Evolutionary conservation across 2,888 invertebrate genomes (phyloP), one percentile per base, ranked within the genome.

Genomic region (Chloroclystis v-ata): DNA sequence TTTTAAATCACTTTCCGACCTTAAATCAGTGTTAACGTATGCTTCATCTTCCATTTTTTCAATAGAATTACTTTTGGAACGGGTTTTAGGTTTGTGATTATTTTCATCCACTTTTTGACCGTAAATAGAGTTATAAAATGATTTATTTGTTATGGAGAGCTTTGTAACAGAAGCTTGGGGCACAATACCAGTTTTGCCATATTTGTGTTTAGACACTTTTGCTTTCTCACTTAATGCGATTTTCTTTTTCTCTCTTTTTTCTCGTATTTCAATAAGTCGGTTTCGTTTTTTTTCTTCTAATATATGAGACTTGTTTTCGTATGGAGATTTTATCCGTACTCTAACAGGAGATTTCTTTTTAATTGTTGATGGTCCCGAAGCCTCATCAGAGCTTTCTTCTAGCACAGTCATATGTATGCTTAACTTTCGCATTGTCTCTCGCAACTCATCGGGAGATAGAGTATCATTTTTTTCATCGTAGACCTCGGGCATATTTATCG

Each of bases 71-170:
- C 39, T 53, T 48, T 61, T 74, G 14, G 20, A 2, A 28, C 57
- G 62, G 4, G 40, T 38, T 50, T 61, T 72, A 3, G 37, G 65
- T 42, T 67, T 65, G 0, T 37, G 55, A 35, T 63, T 71, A 1
- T 49, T 51, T 25, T 70, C 67, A 7, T 68, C 63, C 9, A 53
- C 9, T 26, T 54, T 62, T 16, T 80, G 74, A 0, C 86, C 86
- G 47, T 82, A 87, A 52, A 87, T 85, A 6, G 84, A 85, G 56
- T 82, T 80, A 55, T 86, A 85, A 59, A 85, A 85, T 1, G 84
- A 81, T 57, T 85, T 87, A 56, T 86, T 86, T 1, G 81, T 79
- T 40, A 87, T 85, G 1, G 85, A 83, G n/a, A 87, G 56, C 56
- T 80, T 82, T 0, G 86, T 84, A 3, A 86, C 83, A 1, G 81